These are phyloP conservation scores for Cheilosia grossa DNA, from an alignment of 2,888 invertebrate genomes.

Conservation along the genomic window DNA sequence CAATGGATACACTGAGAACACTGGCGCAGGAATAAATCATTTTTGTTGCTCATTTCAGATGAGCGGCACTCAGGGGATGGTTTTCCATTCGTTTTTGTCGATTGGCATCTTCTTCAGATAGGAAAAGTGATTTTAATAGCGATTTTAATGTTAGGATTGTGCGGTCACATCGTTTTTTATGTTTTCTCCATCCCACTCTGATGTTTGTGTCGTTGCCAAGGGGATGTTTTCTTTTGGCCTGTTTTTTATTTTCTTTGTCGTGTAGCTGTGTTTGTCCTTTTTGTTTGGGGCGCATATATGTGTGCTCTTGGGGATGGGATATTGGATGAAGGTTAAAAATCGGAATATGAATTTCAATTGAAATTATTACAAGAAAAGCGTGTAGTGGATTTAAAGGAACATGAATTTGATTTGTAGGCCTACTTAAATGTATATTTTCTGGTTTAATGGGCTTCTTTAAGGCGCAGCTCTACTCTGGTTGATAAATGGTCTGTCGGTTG, in stretches of 20 bases:
- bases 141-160: constrained; percentile 74
- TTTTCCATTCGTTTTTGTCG: constrained; percentile 69
- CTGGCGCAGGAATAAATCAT: constrained; percentile 70
- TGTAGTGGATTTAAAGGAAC: constrained; percentile 70
- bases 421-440: constrained; percentile 65
- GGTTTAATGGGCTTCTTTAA: constrained; percentile 62
- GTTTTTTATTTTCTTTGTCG: constrained; percentile 23
- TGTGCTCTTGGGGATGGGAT: constrained; percentile 40
- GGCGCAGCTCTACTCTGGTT: constrained; percentile 43
- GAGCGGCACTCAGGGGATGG: constrained; percentile 70
- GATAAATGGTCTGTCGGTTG: constrained; percentile 45
- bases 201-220: constrained; percentile 54
- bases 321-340: constrained; percentile 59
- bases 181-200: constrained; percentile 36
- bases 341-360: constrained; percentile 62
- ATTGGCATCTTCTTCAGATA: constrained; percentile 74
- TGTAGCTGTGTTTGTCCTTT: constrained; percentile 18
- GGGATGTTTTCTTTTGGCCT: constrained; percentile 64
- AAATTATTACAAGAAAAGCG: constrained; percentile 55
- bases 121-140: constrained; percentile 74
- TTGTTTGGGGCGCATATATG: constrained; percentile 38
- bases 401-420: constrained; percentile 73
- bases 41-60: constrained; percentile 72
- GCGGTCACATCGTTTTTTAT: constrained; percentile 75
- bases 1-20: constrained; percentile 58